phyloP scores from a whole-genome alignment of 2,888 invertebrate species.

The Caenorhabditis doughertyi region DNA sequence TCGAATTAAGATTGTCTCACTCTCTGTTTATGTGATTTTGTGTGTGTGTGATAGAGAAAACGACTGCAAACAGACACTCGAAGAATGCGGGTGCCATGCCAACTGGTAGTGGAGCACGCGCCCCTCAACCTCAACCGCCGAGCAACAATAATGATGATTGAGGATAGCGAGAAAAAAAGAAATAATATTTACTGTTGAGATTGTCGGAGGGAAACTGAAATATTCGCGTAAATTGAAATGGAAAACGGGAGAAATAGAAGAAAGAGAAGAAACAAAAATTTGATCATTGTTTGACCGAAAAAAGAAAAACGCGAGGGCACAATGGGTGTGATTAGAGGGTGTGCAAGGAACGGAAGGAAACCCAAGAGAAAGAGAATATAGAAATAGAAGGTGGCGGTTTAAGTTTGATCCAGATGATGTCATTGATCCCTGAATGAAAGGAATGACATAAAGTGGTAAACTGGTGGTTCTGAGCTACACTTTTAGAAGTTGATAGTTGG shows the following conservation, averaged over 20 bases:
- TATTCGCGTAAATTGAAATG: constrained; percentile 29
- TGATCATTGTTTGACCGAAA: constrained; percentile 31
- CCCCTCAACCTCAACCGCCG: constrained; percentile 12
- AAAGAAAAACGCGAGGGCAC: constrained; percentile 21
- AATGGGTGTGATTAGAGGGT: constrained; percentile 58
- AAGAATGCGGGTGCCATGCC: constrained; percentile 60
- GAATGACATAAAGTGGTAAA: too few species aligned
- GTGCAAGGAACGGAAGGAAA: constrained; percentile 25
- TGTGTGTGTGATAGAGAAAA: constrained; percentile 35
- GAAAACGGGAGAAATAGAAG: constrained; percentile 10
- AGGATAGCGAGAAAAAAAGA: constrained; percentile 20
- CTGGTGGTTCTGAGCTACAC: too few species aligned
- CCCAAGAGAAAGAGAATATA: background rate
- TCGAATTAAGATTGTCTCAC: constrained; percentile 50
- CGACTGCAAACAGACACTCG: constrained; percentile 51
- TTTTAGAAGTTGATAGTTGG: too few species aligned
- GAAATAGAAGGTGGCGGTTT: constrained; percentile 18
- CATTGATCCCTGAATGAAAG: background rate
- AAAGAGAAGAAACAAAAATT: constrained; percentile 13
- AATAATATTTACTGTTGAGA: constrained; percentile 53
- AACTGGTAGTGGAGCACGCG: constrained; percentile 62
- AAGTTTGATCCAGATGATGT: constrained; percentile 30
- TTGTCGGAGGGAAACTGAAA: constrained; percentile 37
- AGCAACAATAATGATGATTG: constrained; percentile 44
- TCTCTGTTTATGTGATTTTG: constrained; percentile 9